Base-by-base conservation (phyloP, 2,888 invertebrate species). In the Deilephila elpenor region DNA sequence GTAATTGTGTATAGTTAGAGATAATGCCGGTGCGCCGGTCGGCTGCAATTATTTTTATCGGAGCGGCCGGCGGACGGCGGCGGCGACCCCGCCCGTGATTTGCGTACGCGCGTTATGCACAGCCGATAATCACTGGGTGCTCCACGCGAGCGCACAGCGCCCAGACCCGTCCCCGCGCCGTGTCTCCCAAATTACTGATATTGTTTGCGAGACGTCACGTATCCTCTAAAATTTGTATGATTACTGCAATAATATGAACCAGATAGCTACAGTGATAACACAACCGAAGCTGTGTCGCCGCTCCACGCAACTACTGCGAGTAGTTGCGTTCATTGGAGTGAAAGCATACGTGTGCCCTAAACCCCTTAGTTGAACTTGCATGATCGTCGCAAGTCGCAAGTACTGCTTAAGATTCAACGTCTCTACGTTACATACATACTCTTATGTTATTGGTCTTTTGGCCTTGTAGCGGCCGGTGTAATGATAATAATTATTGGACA, bases 81-180 rank as follows among this genome's bases (percentile, higher is more conserved):
- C 11, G 44, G 11, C 60, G 29, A 29, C 14, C 80, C 79, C 78
- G 78, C 73, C 83, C 84, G 88, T 87, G 89, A 91, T 91, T 91
- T 91, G 91, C 91, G 91, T 91, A 90, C 88, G 88, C 85, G 86
- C 86, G 82, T 80, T 67, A 73, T 73, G 61, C 37, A 14, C 51
- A 62, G 56, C 44, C 71, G 60, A 71, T 73, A 73, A 79, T 73
- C 32, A 73, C n/a, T 37, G 73, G 73, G 73, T 71, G 62, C 73
- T 5, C 56, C 34, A 34, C 71, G 56, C 32, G 56, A 56, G 53
- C 53, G 71, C 53, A 4, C 44, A 44, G 44, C 44, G 44, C 44
- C 11, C 44, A 11, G 44, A 11, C 44, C 14, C 56, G 73, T 56
- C 34, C 56, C 70, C 20, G 71, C 56, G 60, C 61, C 71, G 37